These are phyloP conservation scores for Macrochelys suwanniensis DNA, from an alignment of 2,797 vertebrate species.

Conservation along the genomic window DNA sequence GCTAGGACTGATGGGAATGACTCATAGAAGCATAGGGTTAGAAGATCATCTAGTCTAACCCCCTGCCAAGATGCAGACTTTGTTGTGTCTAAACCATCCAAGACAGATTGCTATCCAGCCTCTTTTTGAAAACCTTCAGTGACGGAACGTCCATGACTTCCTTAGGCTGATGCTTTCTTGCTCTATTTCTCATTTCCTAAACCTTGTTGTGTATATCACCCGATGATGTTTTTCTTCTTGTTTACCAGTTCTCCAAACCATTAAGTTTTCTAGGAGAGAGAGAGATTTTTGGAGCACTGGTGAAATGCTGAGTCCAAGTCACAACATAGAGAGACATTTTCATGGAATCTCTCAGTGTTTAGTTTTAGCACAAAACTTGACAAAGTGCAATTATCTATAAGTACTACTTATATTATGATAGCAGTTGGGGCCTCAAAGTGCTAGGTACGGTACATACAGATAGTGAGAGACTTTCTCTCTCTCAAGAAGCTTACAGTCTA, in stretches of 20 bases:
- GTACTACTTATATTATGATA: not conserved
- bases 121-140: no score
- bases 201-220: not conserved
- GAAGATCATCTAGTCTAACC: no score
- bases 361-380: not conserved
- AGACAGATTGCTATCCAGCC: no score
- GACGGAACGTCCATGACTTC: no score
- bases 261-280: not conserved
- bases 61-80: no score
- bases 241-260: not conserved
- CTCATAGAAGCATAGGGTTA: no score
- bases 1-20: not conserved
- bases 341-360: not conserved
- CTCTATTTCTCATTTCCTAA: slow-evolving; percentile 5
- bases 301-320: not conserved
- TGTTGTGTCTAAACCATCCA: no score
- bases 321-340: not conserved
- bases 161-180: not conserved
- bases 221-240: not conserved
- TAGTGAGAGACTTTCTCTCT: slow-evolving; percentile 2
- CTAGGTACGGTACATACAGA: not conserved
- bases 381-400: not conserved
- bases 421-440: not conserved
- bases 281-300: not conserved
- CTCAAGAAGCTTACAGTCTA: not conserved